Percentiles rank a stretch among this genome's conserved stretches.
Conservation (phyloP, 2,888 invertebrate species). For the Nymphalis urticae region DNA sequence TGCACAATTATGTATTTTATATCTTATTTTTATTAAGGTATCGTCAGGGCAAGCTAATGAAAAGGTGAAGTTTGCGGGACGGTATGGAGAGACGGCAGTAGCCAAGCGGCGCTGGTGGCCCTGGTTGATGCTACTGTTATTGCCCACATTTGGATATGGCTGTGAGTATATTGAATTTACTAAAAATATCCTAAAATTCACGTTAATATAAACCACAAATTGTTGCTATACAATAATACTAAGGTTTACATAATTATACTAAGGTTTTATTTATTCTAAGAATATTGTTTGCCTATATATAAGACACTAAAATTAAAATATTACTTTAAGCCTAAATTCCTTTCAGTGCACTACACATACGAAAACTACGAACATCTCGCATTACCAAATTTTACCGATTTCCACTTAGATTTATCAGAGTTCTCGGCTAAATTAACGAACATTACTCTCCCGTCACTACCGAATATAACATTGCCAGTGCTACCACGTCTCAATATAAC, state of each 20-base stretch:
- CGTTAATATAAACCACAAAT: too few species aligned
- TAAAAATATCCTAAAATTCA: too few species aligned
- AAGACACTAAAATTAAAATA: background rate
- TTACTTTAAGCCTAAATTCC: constrained; percentile 44
- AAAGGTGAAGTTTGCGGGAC: constrained; percentile 48
- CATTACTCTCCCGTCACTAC: constrained; percentile 47
- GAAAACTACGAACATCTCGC: constrained; percentile 70
- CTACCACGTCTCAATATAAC: constrained; percentile 48
- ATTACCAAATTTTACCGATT: constrained; percentile 75
- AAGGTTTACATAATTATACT: too few species aligned
- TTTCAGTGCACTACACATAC: constrained; percentile 78
- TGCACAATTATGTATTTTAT: too few species aligned
- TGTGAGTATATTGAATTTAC: constrained; percentile 58
- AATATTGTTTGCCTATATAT: too few species aligned
- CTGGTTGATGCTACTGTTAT: constrained; percentile 61
- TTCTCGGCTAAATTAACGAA: constrained; percentile 57
- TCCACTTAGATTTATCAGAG: constrained; percentile 66
- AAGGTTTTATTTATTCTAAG: too few species aligned
- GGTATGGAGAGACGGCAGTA: constrained; percentile 39
- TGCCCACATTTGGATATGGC: constrained; percentile 66
- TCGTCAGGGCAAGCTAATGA: constrained; percentile 52
- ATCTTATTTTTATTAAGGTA: constrained; percentile 48
- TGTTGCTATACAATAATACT: too few species aligned
- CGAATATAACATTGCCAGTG: constrained; percentile 58
- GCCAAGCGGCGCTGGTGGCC: constrained; percentile 65